Evolutionary conservation across 2,113 vertebrate genomes (phyloP), one percentile per base, ranked within the genome.

Genomic region (Phrynocephalus versicolor): DNA sequence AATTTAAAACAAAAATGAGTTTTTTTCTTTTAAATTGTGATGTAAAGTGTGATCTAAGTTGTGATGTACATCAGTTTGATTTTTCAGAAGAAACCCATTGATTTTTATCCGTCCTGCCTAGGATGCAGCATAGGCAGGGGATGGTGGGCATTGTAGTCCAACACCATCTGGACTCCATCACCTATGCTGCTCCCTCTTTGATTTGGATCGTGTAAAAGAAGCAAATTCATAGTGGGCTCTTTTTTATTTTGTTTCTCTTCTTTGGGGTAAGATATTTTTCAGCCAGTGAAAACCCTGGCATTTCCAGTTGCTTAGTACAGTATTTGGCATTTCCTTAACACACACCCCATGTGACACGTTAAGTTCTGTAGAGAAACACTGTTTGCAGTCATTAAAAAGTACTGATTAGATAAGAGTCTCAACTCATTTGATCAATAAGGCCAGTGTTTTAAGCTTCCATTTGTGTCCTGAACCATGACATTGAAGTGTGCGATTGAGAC

Each of bases 331-430:
- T 10, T 51, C 45, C 45, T 51, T 10, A 51, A 5, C 45, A 6
- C 45, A 5, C 45, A 5, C 45, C 45, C 45, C 45, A 37, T 0
- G 4, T 3, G 33, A 33, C 45, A 21, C 62, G 41, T 83, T 62
- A 9, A 4, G 15, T 51, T 71, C 37, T 14, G 37, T 16, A 18
- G 4, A 57, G 74, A 67, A 25, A n/a, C 12, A 74, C 57, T 93
- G 64, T 94, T 93, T 94, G 92, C 91, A 86, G 91, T 89, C 88
- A 51, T 86, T 85, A 14, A 69, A 65, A 86, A 85, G 87, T 89
- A 82, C 86, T 55, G 92, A 94, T 96, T 94, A 96, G 94, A 94
- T 96, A 94, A 82, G 23, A 8, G 67, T 87, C 74, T 30, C 80
- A 92, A 72, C 90, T 90, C 57, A 39, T 84, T 35, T 0, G 79